These are phyloP conservation scores for Lasius platythorax DNA, from an alignment of 2,888 invertebrate species.

Conservation along the genomic window DNA sequence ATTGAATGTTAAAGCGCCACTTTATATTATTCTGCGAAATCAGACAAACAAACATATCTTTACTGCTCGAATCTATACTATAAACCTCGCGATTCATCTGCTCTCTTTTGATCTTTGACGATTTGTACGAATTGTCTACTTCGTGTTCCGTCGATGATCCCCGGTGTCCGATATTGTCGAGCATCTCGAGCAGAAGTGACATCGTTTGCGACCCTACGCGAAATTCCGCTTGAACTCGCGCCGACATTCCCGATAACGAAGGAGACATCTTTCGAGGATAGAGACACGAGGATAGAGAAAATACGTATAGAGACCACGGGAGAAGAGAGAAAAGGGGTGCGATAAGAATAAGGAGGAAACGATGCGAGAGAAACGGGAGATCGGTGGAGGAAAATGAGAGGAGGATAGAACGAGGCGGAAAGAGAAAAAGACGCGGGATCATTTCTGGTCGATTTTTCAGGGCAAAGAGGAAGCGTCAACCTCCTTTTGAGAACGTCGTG, in stretches of 20 bases:
- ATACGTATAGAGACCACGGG: conserved; percentile 31
- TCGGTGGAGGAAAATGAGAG: conserved; percentile 7
- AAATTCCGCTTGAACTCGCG: conserved; percentile 75
- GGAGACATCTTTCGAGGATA: conserved; percentile 62
- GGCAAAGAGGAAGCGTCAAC: conserved; percentile 35
- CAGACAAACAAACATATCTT: not conserved
- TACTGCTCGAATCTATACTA: not conserved
- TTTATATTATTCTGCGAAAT: not conserved
- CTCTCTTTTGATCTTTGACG: not conserved
- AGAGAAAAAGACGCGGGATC: conserved; percentile 43
- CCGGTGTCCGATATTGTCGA: conserved; percentile 57
- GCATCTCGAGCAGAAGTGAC: conserved; percentile 65
- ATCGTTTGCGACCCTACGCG: conserved; percentile 63
- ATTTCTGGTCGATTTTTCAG: conserved; percentile 71
- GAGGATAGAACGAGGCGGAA: not conserved
- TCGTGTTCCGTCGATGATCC: conserved; percentile 55
- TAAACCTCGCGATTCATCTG: not conserved
- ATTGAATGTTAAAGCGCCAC: not conserved
- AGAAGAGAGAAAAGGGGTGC: conserved; percentile 26
- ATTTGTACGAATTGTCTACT: conserved; percentile 62
- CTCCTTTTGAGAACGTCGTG: conserved; percentile 61
- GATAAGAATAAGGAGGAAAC: conserved; percentile 32
- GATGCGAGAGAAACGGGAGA: conserved; percentile 35
- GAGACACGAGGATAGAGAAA: conserved; percentile 47
- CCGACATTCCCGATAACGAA: conserved; percentile 75